Conservation (phyloP, 2,113 vertebrate genomes). For the Pungitius pungitius region DNA sequence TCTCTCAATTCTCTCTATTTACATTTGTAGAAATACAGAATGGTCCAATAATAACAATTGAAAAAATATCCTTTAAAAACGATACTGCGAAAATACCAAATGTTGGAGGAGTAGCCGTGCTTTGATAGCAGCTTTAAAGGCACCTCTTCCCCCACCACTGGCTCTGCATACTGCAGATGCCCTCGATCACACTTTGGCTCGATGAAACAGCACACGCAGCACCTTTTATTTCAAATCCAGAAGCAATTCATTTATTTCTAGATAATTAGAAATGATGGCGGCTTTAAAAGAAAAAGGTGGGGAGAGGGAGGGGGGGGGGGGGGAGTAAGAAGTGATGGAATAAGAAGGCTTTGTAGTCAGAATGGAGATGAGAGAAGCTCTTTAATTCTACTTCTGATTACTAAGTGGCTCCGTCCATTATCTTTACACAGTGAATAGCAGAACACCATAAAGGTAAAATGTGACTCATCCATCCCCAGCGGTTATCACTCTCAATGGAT, state of each 20-base stretch:
- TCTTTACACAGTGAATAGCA: conserved; percentile 75
- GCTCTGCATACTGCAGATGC: conserved; percentile 9
- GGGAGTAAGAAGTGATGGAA: conserved; percentile 52
- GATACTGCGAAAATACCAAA: background rate
- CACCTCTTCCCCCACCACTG: background rate
- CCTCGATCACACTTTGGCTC: conserved; percentile 33
- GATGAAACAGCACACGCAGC: conserved; percentile 62
- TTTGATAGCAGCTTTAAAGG: background rate
- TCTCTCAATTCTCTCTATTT: background rate
- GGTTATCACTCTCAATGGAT: conserved; percentile 65
- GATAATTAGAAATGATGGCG: conserved; percentile 74
- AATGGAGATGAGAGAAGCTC: conserved; percentile 70
- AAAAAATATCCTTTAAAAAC: background rate
- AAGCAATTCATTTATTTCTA: conserved; percentile 64
- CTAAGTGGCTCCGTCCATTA: conserved; percentile 78
- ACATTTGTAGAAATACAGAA: background rate
- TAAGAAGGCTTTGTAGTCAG: conserved; percentile 69
- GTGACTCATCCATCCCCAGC: conserved; percentile 75
- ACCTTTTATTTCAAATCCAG: conserved; percentile 51
- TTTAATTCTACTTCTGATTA: conserved; percentile 76
- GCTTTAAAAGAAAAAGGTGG: conserved; percentile 31
- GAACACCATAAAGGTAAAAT: conserved; percentile 75
- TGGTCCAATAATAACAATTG: background rate
- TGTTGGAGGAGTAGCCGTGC: background rate
- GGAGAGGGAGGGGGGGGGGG: background rate